Evolutionary conservation across 1,140 invertebrate genomes (phyloP), one percentile per base, ranked within the genome.

Genomic region (Batillaria attramentaria): DNA sequence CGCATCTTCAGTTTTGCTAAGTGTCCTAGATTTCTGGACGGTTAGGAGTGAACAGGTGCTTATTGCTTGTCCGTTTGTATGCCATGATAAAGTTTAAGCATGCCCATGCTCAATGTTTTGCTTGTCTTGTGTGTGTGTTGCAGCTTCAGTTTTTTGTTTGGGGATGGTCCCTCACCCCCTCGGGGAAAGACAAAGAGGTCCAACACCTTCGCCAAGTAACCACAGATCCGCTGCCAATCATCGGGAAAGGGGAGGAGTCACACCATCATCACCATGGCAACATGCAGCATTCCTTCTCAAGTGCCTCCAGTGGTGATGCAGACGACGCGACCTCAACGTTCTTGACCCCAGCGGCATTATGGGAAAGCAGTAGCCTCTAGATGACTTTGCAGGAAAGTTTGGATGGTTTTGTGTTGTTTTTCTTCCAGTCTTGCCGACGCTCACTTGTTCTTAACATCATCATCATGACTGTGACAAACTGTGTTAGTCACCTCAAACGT

Each of bases 61-160:
- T 6, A 62, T 16, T n/a, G 6, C 18, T 62, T n/a, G 8, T n/a
- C 31, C 28, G 31, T n/a, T 13, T 3, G 33, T 66, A 3, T 69
- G 35, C 18, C 18, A 3, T 41, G n/a, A n/a, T n/a, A n/a, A n/a
- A n/a, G n/a, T n/a, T n/a, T n/a, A n/a, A n/a, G n/a, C n/a, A n/a
- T n/a, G n/a, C n/a, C n/a, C n/a, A n/a, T n/a, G n/a, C n/a, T n/a
- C n/a, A n/a, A n/a, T n/a, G n/a, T n/a, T n/a, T n/a, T 50, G 24
- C 10, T 50, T 62, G 57, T 62, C 57, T 57, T 72, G 42, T 68
- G n/a, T 79, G 20, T 80, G 42, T 66, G 10, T 79, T 74, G 72
- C 78, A 82, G 81, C 75, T 82, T 82, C 66, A 70, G 78, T 77
- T 80, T 80, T 79, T 77, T 82, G 50, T 80, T 82, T 80, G 74